Evolutionary conservation across 2,113 vertebrate species (phyloP), one percentile per base, ranked within the genome.

Genomic region (Podarcis cretensis): DNA sequence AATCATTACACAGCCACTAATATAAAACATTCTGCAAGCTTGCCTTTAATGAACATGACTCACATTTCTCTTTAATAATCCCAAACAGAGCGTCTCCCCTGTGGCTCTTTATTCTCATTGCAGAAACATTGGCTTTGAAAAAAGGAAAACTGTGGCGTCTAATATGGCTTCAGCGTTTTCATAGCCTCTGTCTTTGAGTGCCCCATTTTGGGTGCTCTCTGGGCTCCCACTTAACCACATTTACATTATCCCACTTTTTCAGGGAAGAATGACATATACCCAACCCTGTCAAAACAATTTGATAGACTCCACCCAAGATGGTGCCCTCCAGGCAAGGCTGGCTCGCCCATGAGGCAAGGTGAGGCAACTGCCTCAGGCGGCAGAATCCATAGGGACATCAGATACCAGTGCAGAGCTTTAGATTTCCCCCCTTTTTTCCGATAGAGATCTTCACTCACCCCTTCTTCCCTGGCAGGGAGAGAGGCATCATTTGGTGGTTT

Each of bases 31-130:
- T 95, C 93, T 91, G 94, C 94, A 95, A 87, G 92, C 90, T 95
- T 93, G 89, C 93, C 90, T 97, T 96, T 96, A 96, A 96, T 95
- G 95, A 96, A 95, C 92, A 96, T 92, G 94, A 96, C 92, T 96
- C 94, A 95, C 94, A 95, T 93, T 96, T 95, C 92, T 93, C 90
- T 95, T 95, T 93, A 96, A 96, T 87, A 93, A 94, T 91, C 91
- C 89, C 78, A 92, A 69, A 89, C 91, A 32, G 40, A 4, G 0
- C 81, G 83, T 79, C 91, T 94, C 89, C 91, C 91, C 87, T n/a
- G 20, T 37, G 1, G 57, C 91, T 87, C 85, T 66, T 89, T 80
- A 77, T 94, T 85, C 79, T 81, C 7, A 57, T 54, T 78, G 87
- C 0, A 20, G 84, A 68, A 77, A 83, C 71, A 83, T 77, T 83